Base-by-base conservation (phyloP, 2,888 invertebrate genomes). In the Protophormia terraenovae region DNA sequence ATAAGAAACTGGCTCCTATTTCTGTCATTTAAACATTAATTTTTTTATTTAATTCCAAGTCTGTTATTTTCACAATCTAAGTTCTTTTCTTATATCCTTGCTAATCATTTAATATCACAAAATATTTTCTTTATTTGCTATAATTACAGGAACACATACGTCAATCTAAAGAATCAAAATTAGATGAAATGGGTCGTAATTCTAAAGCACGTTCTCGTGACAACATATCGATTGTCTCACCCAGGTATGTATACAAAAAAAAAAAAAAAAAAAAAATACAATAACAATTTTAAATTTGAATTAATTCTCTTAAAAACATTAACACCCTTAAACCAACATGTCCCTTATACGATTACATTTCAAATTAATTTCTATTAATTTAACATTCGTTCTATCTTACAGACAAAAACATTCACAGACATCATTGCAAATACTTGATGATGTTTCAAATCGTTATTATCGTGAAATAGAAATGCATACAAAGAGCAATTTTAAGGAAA, bases 151-250 rank as follows among this genome's bases (percentile, higher is more conserved):
- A 95, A 88, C 95, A 95, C 91, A 95, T 97, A 89, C 94, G 96
- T 6, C 96, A 96, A 89, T 97, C 97, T 0, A 95, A 96, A 78
- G 97, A 97, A 90, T 96, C 96, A 89, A 95, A 96, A 47, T 93
- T 97, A 83, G 96, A 97, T 90, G 95, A 95, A 90, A 91, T 95
- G 87, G 95, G 95, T 0, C 90, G 92, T 76, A 89, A 89, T 62
- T 93, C 93, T 22, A 92, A 92, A 83, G 91, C 91, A 75, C 91
- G 92, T 76, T 93, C 93, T n/a, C 89, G 91, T 67, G 93, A 93
- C 84, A 93, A 93, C 87, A 89, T 93, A 86, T 91, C 92, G 71
- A 91, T 89, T 77, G 87, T 89, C 72, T 87, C 88, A 22, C 88
- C 88, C 62, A 88, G 89, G 89, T 89, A 87, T 86, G 86, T 73